Conservation (phyloP, 2,113 vertebrate genomes). For the Herpailurus yagouaroundi region DNA sequence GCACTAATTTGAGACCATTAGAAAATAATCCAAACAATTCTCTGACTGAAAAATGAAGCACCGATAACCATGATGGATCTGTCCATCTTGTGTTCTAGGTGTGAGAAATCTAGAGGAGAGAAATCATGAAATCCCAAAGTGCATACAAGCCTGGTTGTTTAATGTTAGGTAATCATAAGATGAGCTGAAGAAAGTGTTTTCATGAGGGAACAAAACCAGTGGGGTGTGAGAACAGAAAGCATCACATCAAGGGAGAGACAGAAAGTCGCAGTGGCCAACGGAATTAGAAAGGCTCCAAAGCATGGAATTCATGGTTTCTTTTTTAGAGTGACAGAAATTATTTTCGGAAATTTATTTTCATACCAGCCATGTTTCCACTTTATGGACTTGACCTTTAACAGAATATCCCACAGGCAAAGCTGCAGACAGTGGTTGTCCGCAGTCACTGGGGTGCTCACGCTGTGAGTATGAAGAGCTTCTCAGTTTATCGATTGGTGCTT, state of each 20-base stretch:
- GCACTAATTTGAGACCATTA: background rate
- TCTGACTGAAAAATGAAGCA: background rate
- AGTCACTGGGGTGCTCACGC: background rate
- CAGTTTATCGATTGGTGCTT: background rate
- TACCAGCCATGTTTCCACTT: slow-evolving; percentile 61
- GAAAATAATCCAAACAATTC: background rate
- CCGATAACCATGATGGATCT: fast-evolving
- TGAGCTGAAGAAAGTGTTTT: background rate
- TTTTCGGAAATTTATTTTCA: slow-evolving; percentile 71
- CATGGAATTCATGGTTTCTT: slow-evolving; percentile 53
- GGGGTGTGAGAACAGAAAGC: slow-evolving; percentile 5
- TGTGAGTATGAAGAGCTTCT: background rate
- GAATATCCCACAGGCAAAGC: slow-evolving; percentile 54
- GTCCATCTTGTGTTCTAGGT: background rate
- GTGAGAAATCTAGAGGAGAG: background rate
- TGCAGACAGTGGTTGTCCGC: slow-evolving; percentile 43
- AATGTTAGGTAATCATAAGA: background rate
- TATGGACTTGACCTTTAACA: slow-evolving; percentile 67
- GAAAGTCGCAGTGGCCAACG: background rate
- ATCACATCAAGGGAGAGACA: background rate
- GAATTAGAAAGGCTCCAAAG: slow-evolving; percentile 61
- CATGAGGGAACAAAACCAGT: background rate
- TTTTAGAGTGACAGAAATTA: slow-evolving; percentile 70
- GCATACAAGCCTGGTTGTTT: background rate
- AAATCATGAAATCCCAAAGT: background rate